Conservation (phyloP, 2,113 vertebrate genomes). For the Hippoglossus stenolepis region DNA sequence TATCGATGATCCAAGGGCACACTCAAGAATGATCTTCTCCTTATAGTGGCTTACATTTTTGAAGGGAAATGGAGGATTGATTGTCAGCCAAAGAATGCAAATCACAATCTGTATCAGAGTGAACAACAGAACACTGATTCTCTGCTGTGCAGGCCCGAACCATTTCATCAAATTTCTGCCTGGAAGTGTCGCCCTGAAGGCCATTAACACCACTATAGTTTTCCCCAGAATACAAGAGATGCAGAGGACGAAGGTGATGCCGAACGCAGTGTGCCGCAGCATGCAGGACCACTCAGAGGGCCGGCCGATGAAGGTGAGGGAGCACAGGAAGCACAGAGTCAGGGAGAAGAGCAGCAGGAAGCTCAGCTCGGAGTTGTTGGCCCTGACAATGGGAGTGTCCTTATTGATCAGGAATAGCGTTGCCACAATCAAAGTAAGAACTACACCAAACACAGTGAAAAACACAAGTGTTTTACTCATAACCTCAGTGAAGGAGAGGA, state of each 20-base stretch:
- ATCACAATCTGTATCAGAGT: slow-evolving; percentile 78
- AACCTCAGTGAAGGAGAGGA: slow-evolving; percentile 73
- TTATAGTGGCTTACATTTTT: slow-evolving; percentile 76
- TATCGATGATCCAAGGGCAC: slow-evolving; percentile 73
- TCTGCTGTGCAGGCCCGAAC: slow-evolving; percentile 81
- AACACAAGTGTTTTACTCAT: slow-evolving; percentile 75
- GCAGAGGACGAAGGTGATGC: slow-evolving; percentile 80
- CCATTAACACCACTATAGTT: slow-evolving; percentile 79
- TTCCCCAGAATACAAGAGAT: slow-evolving; percentile 79
- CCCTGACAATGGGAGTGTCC: slow-evolving; percentile 76
- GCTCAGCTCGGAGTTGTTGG: slow-evolving; percentile 82
- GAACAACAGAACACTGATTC: slow-evolving; percentile 74
- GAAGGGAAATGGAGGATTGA: slow-evolving; percentile 76
- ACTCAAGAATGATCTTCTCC: slow-evolving; percentile 79
- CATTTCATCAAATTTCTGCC: slow-evolving; percentile 77
- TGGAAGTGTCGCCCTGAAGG: slow-evolving; percentile 77
- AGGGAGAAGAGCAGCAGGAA: slow-evolving; percentile 81
- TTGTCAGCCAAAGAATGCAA: slow-evolving; percentile 77
- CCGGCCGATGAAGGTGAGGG: slow-evolving; percentile 78
- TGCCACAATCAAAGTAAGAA: slow-evolving; percentile 63
- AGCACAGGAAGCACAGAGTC: slow-evolving; percentile 79
- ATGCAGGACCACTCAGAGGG: slow-evolving; percentile 81
- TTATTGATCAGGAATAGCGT: slow-evolving; percentile 71
- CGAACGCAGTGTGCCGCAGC: slow-evolving; percentile 78
- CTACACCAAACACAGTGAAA: slow-evolving; percentile 74